Conservation (phyloP, 2,113 vertebrate genomes). For the Colossoma macropomum region DNA sequence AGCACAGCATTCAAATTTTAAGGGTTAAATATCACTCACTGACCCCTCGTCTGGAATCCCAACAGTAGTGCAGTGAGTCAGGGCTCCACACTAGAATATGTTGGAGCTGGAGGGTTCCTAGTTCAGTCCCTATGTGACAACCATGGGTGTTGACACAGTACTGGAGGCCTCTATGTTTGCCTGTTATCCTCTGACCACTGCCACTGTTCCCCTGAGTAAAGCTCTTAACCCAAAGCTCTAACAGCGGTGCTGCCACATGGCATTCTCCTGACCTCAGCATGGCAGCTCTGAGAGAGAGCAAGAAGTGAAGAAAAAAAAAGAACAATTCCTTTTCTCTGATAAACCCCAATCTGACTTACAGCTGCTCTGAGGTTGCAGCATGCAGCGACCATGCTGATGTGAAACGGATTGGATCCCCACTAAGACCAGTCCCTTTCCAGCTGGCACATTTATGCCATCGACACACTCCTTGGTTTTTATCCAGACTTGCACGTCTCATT, state of each 20-base stretch:
- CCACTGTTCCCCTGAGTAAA: neutral
- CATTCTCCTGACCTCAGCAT: neutral
- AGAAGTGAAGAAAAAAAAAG: constrained; percentile 38
- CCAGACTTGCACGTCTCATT: constrained; percentile 58
- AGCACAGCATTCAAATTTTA: no score
- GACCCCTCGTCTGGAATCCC: neutral
- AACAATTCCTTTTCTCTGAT: constrained; percentile 55
- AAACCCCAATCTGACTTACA: constrained; percentile 11
- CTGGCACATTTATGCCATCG: constrained; percentile 64
- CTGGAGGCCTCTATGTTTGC: neutral
- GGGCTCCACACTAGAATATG: neutral
- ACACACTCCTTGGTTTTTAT: constrained; percentile 55
- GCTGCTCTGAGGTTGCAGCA: constrained; percentile 43
- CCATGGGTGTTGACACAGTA: neutral
- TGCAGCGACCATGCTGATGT: constrained; percentile 55
- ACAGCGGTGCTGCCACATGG: neutral
- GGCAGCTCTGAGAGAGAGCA: neutral
- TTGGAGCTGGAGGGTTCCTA: neutral
- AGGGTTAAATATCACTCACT: neutral
- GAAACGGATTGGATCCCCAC: constrained; percentile 63
- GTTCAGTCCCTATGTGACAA: neutral
- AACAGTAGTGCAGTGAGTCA: neutral
- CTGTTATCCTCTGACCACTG: neutral
- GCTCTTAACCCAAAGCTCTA: neutral
- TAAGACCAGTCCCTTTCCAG: constrained; percentile 61